Evolutionary conservation across 1,140 invertebrate species (phyloP).

Genomic region (Papilio polyxenes): DNA sequence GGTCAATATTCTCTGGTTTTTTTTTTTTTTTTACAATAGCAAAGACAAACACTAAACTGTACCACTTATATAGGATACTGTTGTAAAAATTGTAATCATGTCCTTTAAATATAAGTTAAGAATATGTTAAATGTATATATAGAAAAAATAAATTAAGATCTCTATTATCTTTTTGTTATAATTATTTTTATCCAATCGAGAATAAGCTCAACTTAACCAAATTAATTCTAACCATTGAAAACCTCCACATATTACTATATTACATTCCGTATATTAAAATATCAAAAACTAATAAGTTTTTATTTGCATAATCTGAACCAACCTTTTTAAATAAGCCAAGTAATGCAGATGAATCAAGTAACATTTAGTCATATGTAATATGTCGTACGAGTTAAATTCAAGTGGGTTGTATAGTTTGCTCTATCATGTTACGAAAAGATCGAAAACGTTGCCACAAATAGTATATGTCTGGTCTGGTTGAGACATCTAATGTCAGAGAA

Average conservation of each 20-base stretch:
- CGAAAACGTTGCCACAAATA: background rate
- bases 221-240: too few species aligned
- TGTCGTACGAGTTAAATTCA: background rate
- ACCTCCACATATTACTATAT: too few species aligned
- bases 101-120: conserved; percentile 24
- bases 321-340: background rate
- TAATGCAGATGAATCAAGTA: background rate
- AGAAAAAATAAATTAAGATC: conserved; percentile 30
- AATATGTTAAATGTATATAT: conserved; percentile 32
- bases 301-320: background rate
- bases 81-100: conserved; percentile 14
- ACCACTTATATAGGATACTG: background rate
- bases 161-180: background rate
- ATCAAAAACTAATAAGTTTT: background rate
- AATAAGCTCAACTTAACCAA: background rate
- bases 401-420: background rate
- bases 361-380: background rate
- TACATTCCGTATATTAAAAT: too few species aligned
- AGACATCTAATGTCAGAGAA: too few species aligned
- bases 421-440: conserved; percentile 2
- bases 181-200: background rate
- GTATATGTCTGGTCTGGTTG: too few species aligned
- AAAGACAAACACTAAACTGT: conserved; percentile 77
- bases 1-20: conserved; percentile 89
- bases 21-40: too few species aligned